Evolutionary conservation across 1,140 invertebrate species (phyloP), one percentile per base, ranked within the genome.

Genomic region (Hestina assimilis): DNA sequence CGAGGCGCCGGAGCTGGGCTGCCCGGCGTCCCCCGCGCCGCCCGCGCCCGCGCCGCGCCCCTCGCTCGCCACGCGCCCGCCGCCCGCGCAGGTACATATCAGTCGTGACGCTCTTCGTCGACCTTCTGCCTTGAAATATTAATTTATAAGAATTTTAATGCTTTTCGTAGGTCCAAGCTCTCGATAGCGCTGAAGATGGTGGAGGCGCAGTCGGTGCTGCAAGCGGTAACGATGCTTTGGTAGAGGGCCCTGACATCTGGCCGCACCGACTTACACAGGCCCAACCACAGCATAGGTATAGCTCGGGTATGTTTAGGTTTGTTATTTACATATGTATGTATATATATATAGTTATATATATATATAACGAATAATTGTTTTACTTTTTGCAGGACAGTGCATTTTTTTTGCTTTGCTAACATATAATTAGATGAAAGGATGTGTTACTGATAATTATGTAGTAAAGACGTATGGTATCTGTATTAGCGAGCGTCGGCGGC

Each of bases 1-100:
- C 74, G 96, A 97, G 87, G 95, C 94, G 40, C 90, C 92, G 8
- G 95, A 96, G 81, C 90, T 97, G 48, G 91, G 91, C 17, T 96
- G 95, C 83, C 95, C 94, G 77, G 83, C 83, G 24, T 72, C 89
- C 14, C 85, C 86, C 0, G 38, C 74, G 2, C 48, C 79, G 4
- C 29, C 43, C 9, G 53, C 53, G 4, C 60, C 46, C 21, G 55
- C 64, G 28, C 48, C 46, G 2, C 50, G 17, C 40, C 52, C 55
- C 23, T 59, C 48, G 52, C 6, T 50, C 47, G 15, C 60, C 54
- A 42, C 57, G 15, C 35, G 21, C 6, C 26, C 43, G 7, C 43
- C 43, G 1, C 19, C 31, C 4, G 11, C 43, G 6, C 43, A 31
- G 43, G 43, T 46, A 31, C 11, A 28, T n/a, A n/a, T n/a, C 24